Percentiles rank a stretch among this genome's conserved stretches.
Evolutionary conservation across 1,140 invertebrate genomes (phyloP).

Genomic region (Drosophila equinoxialis): DNA sequence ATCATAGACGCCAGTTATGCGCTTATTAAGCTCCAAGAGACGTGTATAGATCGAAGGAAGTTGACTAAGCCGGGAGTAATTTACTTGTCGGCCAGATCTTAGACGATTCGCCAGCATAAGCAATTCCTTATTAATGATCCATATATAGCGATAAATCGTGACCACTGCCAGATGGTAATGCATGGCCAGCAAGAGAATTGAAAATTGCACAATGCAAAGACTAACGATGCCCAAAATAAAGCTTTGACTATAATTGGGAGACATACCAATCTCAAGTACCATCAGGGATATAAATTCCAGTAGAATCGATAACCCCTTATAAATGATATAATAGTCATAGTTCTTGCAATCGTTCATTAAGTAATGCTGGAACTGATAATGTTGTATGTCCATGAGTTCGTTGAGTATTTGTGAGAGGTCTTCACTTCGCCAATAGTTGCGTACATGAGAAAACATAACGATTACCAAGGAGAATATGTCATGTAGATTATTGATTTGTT

Average conservation of each 20-base stretch:
- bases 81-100: background rate
- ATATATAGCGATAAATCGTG: conserved; percentile 36
- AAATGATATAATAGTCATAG: conserved; percentile 42
- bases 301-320: conserved; percentile 30
- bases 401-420: conserved; percentile 32
- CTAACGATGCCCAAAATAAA: conserved; percentile 25
- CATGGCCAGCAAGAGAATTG: conserved; percentile 17
- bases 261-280: background rate
- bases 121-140: conserved; percentile 39
- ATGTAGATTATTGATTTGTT: conserved; percentile 30
- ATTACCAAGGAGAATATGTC: conserved; percentile 4
- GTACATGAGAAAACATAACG: conserved; percentile 8
- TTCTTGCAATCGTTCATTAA: conserved; percentile 17
- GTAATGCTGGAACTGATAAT: conserved; percentile 19
- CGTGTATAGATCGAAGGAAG: conserved; percentile 16
- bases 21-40: conserved; percentile 16
- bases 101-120: conserved; percentile 1
- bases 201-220: background rate
- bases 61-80: background rate
- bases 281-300: conserved; percentile 34
- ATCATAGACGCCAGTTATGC: conserved; percentile 23
- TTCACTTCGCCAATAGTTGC: conserved; percentile 36
- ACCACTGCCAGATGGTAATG: conserved; percentile 39
- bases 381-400: conserved; percentile 27
- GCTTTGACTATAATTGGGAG: background rate